A percentile compares a stretch with the other conserved stretches of the same genome.
Evolutionary conservation across 2,888 invertebrate genomes (phyloP).

Genomic region (Drosophila dives): DNA sequence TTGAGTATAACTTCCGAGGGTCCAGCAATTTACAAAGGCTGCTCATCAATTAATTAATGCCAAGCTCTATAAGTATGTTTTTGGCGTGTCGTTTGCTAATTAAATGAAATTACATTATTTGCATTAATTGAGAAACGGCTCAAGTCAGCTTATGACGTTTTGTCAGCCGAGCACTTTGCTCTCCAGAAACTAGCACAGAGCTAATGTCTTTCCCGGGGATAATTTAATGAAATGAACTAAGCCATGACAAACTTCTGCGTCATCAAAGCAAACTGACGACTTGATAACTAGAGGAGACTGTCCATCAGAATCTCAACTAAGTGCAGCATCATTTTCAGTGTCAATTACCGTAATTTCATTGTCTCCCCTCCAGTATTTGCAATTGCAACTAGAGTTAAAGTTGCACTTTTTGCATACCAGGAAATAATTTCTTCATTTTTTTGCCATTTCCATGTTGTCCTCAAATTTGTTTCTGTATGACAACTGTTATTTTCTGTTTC

Average conservation of each 20-base stretch:
- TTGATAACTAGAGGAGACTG: constrained; percentile 5
- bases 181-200: constrained; percentile 14
- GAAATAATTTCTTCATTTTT: constrained; percentile 41
- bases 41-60: constrained; percentile 45
- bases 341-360: constrained; percentile 65
- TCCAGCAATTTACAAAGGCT: constrained; percentile 7
- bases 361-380: constrained; percentile 12
- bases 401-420: constrained; percentile 51
- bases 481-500: background rate
- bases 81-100: constrained; percentile 59
- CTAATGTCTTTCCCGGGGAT: constrained; percentile 12
- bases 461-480: constrained; percentile 43
- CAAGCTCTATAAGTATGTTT: background rate
- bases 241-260: constrained; percentile 49
- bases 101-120: constrained; percentile 75
- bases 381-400: constrained; percentile 24
- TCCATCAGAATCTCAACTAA: constrained; percentile 31
- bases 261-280: constrained; percentile 46
- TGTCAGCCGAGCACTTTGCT: background rate
- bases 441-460: constrained; percentile 45
- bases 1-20: background rate
- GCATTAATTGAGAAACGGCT: constrained; percentile 59
- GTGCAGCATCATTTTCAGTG: constrained; percentile 59
- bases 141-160: constrained; percentile 25
- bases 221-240: constrained; percentile 58